Percentiles rank a stretch among this genome's conserved stretches.
phyloP scores from a whole-genome alignment of 2,888 invertebrate species.

The Leucophora obtusa region DNA sequence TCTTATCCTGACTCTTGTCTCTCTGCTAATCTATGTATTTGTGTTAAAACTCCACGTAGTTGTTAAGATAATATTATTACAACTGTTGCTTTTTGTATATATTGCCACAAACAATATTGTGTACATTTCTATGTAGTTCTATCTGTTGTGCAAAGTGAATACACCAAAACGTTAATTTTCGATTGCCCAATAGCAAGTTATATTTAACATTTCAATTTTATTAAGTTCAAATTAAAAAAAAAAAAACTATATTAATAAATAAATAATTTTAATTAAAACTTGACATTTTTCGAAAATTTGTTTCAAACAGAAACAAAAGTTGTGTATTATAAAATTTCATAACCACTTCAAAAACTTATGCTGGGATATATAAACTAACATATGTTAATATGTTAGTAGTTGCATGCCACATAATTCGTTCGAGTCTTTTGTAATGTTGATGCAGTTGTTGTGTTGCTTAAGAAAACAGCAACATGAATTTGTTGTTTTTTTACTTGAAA shows the following conservation, averaged over 20 bases:
- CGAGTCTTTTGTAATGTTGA: neutral
- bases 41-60: neutral
- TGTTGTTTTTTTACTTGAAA: neutral
- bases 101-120: too few species aligned
- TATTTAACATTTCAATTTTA: too few species aligned
- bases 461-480: conserved; percentile 9
- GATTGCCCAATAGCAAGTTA: too few species aligned
- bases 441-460: neutral
- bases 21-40: neutral
- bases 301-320: too few species aligned
- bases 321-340: too few species aligned
- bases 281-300: too few species aligned
- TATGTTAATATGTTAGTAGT: neutral
- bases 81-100: conserved; percentile 46
- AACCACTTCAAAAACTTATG: too few species aligned
- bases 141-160: too few species aligned
- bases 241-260: too few species aligned
- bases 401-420: neutral
- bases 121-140: neutral
- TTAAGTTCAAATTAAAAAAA: too few species aligned
- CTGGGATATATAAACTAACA: too few species aligned
- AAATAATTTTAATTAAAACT: too few species aligned
- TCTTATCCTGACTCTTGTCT: neutral
- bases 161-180: neutral
- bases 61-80: conserved; percentile 45